Conservation (phyloP, 1,140 invertebrate species). For the Mamestra configurata region DNA sequence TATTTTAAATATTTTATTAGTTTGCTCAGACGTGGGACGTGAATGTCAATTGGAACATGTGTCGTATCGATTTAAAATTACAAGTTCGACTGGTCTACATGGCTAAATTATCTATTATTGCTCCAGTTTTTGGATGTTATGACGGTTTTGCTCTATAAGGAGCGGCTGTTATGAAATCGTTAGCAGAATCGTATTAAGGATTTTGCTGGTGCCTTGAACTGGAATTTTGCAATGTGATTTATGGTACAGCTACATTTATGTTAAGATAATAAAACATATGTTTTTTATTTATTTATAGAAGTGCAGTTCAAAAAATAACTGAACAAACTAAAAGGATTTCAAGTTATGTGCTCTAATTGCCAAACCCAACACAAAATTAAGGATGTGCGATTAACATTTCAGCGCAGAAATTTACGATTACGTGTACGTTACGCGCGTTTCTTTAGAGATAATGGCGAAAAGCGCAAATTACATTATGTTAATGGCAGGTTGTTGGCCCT, state of each 20-base stretch:
- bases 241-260: not conserved
- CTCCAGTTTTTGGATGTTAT: conserved; percentile 32
- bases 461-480: conserved; percentile 30
- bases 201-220: conserved; percentile 12
- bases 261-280: too few species aligned
- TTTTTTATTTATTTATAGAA: too few species aligned
- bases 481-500: conserved; percentile 32
- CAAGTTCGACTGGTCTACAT: conserved; percentile 25
- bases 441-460: conserved; percentile 31
- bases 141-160: not conserved
- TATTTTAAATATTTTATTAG: conserved; percentile 48
- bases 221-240: not conserved
- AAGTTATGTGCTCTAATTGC: conserved; percentile 3
- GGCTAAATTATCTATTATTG: conserved; percentile 29
- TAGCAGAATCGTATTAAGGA: not conserved
- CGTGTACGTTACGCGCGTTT: conserved; percentile 23
- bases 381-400: not conserved
- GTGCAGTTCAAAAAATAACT: not conserved
- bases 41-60: conserved; percentile 41
- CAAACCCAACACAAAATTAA: not conserved
- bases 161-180: not conserved
- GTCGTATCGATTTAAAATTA: conserved; percentile 32
- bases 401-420: conserved; percentile 12
- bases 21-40: conserved; percentile 30
- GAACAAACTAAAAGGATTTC: not conserved